Percentiles rank a stretch among this genome's conserved stretches.
phyloP scores from a whole-genome alignment of 2,888 invertebrate genomes.

The Chaetoderma sp. region DNA sequence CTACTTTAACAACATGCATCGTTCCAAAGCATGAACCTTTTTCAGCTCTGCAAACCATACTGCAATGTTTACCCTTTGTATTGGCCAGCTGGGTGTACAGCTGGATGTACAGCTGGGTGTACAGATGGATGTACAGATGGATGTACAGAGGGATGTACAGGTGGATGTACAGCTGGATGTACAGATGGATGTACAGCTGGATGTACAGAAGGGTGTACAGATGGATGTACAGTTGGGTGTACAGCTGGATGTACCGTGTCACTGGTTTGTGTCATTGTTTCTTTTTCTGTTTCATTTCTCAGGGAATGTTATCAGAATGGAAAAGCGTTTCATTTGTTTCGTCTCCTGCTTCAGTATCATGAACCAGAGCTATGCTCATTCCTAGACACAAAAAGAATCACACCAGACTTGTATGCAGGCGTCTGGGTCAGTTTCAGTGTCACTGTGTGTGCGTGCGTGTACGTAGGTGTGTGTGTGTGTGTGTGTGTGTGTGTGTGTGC shows the following conservation, averaged over 20 bases:
- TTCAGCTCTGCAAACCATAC: no score
- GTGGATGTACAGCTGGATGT: neutral
- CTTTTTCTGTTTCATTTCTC: conserved; percentile 44
- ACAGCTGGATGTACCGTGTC: neutral
- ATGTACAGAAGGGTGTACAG: neutral
- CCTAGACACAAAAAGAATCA: conserved; percentile 93
- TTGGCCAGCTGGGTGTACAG: no score
- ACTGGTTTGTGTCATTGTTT: neutral
- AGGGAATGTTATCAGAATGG: conserved; percentile 72
- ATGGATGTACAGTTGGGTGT: neutral
- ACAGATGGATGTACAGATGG: no score
- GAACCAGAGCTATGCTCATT: conserved; percentile 97
- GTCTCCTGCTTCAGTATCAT: conserved; percentile 92
- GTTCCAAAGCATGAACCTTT: no score
- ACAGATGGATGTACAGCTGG: conserved; percentile 22
- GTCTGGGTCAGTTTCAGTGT: conserved; percentile 77
- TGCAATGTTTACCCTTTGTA: no score
- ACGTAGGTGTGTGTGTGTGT: no score
- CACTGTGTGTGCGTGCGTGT: neutral
- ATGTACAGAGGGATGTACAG: no score
- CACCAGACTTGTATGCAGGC: conserved; percentile 89
- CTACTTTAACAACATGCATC: no score
- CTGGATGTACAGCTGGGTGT: no score
- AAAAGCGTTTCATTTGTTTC: conserved; percentile 75
- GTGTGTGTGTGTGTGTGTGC: no score